Evolutionary conservation across 2,888 invertebrate genomes (phyloP).

Genomic region (Limnephilus auricula): DNA sequence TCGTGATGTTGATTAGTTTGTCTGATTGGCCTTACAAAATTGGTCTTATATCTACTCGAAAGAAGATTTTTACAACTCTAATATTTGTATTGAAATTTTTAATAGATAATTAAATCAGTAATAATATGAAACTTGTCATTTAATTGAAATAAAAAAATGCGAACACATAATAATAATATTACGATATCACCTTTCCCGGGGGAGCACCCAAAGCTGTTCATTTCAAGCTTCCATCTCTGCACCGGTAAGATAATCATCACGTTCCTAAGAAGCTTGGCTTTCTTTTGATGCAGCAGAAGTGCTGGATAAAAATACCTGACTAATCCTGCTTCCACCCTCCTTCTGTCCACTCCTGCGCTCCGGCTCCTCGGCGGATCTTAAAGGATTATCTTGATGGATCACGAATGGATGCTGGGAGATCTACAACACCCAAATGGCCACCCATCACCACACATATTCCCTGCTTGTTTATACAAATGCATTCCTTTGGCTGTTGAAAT

Average conservation of each 20-base stretch:
- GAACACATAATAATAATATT: not conserved
- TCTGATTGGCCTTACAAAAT: too few species aligned
- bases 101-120: too few species aligned
- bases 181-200: too few species aligned
- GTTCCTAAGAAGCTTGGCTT: not conserved
- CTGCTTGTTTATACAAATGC: not conserved
- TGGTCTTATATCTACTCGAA: too few species aligned
- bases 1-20: too few species aligned
- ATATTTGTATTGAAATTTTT: too few species aligned
- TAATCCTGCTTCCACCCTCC: slow-evolving; percentile 50
- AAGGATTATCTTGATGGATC: slow-evolving; percentile 63
- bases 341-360: not conserved
- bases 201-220: not conserved
- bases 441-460: slow-evolving; percentile 8
- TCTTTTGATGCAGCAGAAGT: slow-evolving; percentile 4
- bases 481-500: not conserved
- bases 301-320: slow-evolving; percentile 44
- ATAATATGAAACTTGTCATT: too few species aligned
- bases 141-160: too few species aligned
- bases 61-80: too few species aligned
- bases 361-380: slow-evolving; percentile 48
- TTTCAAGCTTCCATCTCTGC: not conserved
- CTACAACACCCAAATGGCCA: slow-evolving; percentile 40
- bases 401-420: slow-evolving; percentile 52
- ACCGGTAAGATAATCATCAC: not conserved